Evolutionary conservation across 2,888 invertebrate species (phyloP).

Genomic region (Aphidoletes aphidimyza): DNA sequence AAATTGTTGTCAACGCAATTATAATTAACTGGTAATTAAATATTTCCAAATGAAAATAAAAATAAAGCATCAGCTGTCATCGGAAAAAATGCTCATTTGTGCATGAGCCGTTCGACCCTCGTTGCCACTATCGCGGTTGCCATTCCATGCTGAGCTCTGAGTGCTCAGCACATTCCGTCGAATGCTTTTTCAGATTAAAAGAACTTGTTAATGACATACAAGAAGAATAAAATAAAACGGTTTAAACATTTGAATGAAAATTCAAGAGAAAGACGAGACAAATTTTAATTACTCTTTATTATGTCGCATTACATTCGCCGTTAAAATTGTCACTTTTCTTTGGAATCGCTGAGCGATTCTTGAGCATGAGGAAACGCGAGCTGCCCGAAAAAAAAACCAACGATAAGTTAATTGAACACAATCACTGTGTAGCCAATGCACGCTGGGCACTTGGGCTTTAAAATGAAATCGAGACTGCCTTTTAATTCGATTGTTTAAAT

Average conservation of each 20-base stretch:
- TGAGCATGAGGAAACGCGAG: no score
- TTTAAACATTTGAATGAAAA: slow-evolving; percentile 14
- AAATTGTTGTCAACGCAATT: slow-evolving; percentile 21
- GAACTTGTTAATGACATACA: not conserved
- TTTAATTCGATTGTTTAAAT: slow-evolving; percentile 5
- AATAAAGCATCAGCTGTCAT: slow-evolving; percentile 48
- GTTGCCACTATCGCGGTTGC: no score
- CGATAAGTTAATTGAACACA: slow-evolving; percentile 10
- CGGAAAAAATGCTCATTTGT: not conserved
- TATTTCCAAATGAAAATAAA: slow-evolving; percentile 38
- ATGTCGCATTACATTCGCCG: not conserved
- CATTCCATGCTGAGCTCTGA: no score
- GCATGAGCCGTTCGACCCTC: not conserved
- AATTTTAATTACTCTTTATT: slow-evolving; percentile 36
- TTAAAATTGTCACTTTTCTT: slow-evolving; percentile 41
- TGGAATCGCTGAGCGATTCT: no score
- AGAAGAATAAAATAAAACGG: not conserved
- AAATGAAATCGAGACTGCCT: slow-evolving; percentile 19
- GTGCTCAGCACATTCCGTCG: not conserved
- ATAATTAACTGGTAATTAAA: slow-evolving; percentile 49
- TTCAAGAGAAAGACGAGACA: slow-evolving; percentile 41
- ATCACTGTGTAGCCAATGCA: not conserved
- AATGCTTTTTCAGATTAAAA: not conserved
- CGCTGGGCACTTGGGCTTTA: not conserved
- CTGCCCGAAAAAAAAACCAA: not conserved